phyloP scores from a whole-genome alignment of 2,113 vertebrate genomes.

The Hymenochirus boettgeri region DNA sequence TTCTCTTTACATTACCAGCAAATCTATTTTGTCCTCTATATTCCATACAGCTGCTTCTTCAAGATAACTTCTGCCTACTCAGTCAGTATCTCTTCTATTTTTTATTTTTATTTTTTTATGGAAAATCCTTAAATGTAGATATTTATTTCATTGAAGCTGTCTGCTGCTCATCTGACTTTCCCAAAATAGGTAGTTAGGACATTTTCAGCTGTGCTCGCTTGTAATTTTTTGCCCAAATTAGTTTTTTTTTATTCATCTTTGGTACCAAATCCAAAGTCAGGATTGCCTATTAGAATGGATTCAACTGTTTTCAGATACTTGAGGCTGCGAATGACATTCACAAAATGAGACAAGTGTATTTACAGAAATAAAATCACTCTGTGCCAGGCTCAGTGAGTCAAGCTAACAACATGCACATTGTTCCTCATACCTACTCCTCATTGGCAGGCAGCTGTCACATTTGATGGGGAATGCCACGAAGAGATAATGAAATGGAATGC shows the following conservation, averaged over 20 bases:
- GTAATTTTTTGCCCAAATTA: background rate
- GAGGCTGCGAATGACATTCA: slow-evolving; percentile 34
- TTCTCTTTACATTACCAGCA: no score
- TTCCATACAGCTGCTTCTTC: no score
- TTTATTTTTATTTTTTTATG: no score
- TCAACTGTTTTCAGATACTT: slow-evolving; percentile 21
- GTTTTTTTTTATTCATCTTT: background rate
- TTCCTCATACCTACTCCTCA: slow-evolving; percentile 47
- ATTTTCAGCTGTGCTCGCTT: background rate
- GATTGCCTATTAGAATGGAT: slow-evolving; percentile 14
- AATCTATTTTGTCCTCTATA: no score
- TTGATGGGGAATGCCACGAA: slow-evolving; percentile 50
- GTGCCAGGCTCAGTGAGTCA: slow-evolving; percentile 42
- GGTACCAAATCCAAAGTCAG: slow-evolving; percentile 6
- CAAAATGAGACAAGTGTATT: slow-evolving; percentile 46
- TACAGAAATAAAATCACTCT: slow-evolving; percentile 43
- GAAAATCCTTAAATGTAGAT: no score
- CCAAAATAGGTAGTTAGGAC: no score
- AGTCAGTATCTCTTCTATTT: no score
- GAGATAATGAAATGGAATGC: slow-evolving; percentile 43
- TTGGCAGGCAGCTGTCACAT: slow-evolving; percentile 52
- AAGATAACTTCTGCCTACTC: no score
- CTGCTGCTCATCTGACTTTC: no score
- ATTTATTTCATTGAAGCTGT: no score
- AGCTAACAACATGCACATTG: slow-evolving; percentile 46